Conservation (phyloP, 1,140 invertebrate genomes). For the Mizuhopecten yessoensis region DNA sequence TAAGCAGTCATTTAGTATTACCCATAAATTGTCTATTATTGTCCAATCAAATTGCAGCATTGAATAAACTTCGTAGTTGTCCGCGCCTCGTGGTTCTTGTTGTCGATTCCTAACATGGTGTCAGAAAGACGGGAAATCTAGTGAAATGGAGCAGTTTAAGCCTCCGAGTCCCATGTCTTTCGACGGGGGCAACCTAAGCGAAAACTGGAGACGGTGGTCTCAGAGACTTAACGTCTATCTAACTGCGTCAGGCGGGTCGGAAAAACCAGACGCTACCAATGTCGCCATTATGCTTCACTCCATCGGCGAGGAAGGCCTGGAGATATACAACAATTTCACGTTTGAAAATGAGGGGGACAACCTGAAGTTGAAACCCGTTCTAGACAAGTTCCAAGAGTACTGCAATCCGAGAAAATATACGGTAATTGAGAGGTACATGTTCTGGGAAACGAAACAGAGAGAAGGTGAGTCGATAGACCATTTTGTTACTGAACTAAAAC, state of each 20-base stretch:
- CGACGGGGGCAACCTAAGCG: too few species aligned
- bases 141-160: too few species aligned
- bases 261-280: conserved; percentile 16
- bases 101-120: too few species aligned
- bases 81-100: too few species aligned
- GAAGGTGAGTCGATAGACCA: conserved; percentile 48
- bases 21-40: too few species aligned
- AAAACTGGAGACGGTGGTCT: too few species aligned
- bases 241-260: background rate
- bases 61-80: too few species aligned
- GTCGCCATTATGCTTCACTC: conserved; percentile 21
- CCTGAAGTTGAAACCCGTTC: conserved; percentile 11
- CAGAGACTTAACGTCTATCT: too few species aligned
- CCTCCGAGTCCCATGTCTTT: too few species aligned
- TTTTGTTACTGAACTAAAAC: conserved; percentile 30
- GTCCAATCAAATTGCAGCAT: too few species aligned
- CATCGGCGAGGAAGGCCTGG: background rate
- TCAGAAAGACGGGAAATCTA: too few species aligned
- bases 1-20: too few species aligned
- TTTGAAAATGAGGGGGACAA: background rate
- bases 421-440: conserved; percentile 43
- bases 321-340: conserved; percentile 41
- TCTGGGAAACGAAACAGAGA: background rate
- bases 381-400: conserved; percentile 36
- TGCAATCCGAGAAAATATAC: conserved; percentile 47